Evolutionary conservation across 2,797 vertebrate genomes (phyloP).

Genomic region (Enteromius afrohamiltoni): DNA sequence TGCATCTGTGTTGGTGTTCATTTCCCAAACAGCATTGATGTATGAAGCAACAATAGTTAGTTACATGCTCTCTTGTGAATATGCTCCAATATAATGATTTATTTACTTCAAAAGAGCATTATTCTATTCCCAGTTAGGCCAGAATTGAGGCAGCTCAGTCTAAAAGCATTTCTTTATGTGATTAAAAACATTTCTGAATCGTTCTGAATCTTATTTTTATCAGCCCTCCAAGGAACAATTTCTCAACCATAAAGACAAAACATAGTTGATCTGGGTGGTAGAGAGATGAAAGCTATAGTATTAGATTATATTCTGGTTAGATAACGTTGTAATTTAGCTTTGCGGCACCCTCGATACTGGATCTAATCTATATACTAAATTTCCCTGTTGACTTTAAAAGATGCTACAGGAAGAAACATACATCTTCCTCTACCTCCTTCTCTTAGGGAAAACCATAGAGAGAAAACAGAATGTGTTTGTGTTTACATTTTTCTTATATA

Average conservation of each 20-base stretch:
- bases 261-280: neutral
- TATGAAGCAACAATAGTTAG: neutral
- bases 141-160: no score
- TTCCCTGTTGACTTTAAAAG: slow-evolving; percentile 19
- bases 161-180: slow-evolving; percentile 12
- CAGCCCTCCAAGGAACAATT: slow-evolving; percentile 22
- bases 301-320: slow-evolving; percentile 54
- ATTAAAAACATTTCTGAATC: neutral
- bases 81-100: neutral
- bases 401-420: neutral
- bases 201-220: slow-evolving; percentile 27
- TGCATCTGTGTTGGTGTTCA: neutral
- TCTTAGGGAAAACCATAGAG: neutral
- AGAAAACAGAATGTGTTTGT: neutral
- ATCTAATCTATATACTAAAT: slow-evolving; percentile 24
- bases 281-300: slow-evolving; percentile 33
- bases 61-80: neutral
- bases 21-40: neutral
- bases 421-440: neutral
- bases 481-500: slow-evolving; percentile 18
- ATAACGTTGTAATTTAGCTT: slow-evolving; percentile 41
- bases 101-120: neutral
- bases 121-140: neutral
- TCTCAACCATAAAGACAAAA: slow-evolving; percentile 21
- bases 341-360: slow-evolving; percentile 4